Conservation (phyloP, 1,140 invertebrate species). For the Gryllus bimaculatus region DNA sequence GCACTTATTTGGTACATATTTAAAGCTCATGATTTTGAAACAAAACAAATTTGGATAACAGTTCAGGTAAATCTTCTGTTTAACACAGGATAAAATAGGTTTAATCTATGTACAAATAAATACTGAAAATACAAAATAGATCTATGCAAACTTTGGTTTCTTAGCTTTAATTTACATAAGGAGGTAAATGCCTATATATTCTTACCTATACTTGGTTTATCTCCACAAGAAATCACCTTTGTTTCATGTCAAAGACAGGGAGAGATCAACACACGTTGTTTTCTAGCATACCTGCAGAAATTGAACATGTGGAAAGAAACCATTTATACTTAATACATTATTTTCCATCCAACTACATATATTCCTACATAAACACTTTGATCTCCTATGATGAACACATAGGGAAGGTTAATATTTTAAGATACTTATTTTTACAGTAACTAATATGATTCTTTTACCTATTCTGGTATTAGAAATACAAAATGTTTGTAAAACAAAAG, state of each 20-base stretch:
- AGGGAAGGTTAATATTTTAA: not conserved
- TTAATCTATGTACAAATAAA: not conserved
- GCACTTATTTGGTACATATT: not conserved
- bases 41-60: not conserved
- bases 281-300: not conserved
- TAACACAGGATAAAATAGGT: not conserved
- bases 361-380: not conserved
- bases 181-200: not conserved
- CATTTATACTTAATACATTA: not conserved
- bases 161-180: not conserved
- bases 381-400: conserved; percentile 4
- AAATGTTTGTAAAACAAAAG: not conserved
- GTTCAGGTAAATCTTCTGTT: not conserved
- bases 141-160: not conserved
- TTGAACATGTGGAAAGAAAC: not conserved
- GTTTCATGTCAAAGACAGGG: not conserved
- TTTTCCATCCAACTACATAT: not conserved
- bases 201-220: not conserved
- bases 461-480: not conserved
- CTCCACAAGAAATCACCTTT: not conserved
- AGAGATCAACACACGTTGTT: not conserved
- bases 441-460: not conserved
- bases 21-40: not conserved
- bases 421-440: not conserved
- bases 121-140: not conserved